Evolutionary conservation across 2,797 vertebrate genomes (phyloP).

Genomic region (Sebastes cheni): DNA sequence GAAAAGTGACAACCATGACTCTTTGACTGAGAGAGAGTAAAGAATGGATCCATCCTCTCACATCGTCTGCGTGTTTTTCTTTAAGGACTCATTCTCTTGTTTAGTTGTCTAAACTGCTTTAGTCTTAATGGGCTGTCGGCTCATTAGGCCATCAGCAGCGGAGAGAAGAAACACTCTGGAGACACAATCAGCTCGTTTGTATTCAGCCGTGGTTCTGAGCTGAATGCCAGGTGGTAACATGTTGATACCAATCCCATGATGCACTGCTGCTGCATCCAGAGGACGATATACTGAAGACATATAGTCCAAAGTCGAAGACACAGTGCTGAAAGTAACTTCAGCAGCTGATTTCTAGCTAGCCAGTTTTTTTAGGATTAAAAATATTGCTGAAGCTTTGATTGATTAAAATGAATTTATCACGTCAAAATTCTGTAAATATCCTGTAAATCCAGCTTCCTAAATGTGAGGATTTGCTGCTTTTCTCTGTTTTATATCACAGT

Average conservation of each 20-base stretch:
- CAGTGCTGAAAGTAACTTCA: no score
- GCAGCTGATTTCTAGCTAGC: no score
- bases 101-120: constrained; percentile 24
- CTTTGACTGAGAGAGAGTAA: not conserved
- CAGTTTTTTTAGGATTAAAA: no score
- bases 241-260: constrained; percentile 18
- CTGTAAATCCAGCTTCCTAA: not conserved
- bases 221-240: constrained; percentile 20
- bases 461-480: not conserved
- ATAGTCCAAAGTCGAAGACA: no score
- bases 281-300: no score
- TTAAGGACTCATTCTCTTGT: not conserved
- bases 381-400: no score
- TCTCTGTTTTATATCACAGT: not conserved
- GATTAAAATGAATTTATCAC: no score
- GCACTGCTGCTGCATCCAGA: not conserved
- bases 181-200: not conserved
- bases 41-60: not conserved
- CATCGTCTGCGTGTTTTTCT: not conserved
- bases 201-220: constrained; percentile 11
- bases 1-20: no score
- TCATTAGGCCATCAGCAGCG: constrained; percentile 24
- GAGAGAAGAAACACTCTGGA: not conserved
- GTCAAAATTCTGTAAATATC: not conserved
- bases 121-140: constrained; percentile 36